Percentiles rank a stretch among this genome's conserved stretches.
Conservation (phyloP, 64 coral and sea anemone species). For the Cladopsammia gracilis region DNA sequence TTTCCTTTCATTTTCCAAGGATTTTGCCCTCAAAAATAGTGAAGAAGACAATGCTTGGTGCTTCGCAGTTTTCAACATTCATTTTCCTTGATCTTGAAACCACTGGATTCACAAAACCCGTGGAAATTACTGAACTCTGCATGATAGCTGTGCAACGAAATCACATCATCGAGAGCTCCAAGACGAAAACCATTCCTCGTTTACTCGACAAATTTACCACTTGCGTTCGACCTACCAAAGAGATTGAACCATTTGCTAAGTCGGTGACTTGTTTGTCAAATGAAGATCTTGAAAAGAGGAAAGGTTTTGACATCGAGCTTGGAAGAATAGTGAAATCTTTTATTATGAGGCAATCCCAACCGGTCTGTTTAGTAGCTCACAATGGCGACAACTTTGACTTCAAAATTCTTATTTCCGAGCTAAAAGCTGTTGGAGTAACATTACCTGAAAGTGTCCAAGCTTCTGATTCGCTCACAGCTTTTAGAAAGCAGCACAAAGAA, state of each 20-base stretch:
- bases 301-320: constrained; percentile 64
- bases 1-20: not conserved
- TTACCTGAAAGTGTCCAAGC: constrained; percentile 41
- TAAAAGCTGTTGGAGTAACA: constrained; percentile 39
- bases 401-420: constrained; percentile 72
- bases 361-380: constrained; percentile 77
- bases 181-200: constrained; percentile 64
- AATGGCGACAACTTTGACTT: constrained; percentile 79
- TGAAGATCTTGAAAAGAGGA: constrained; percentile 37
- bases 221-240: constrained; percentile 65
- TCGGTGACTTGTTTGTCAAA: constrained; percentile 60
- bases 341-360: constrained; percentile 54
- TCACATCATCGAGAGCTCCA: constrained; percentile 11
- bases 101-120: constrained; percentile 61
- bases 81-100: constrained; percentile 87
- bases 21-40: not conserved
- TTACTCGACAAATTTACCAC: constrained; percentile 76
- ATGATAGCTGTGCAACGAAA: constrained; percentile 61
- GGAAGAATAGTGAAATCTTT: constrained; percentile 59
- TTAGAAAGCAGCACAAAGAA: constrained; percentile 57
- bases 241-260: constrained; percentile 48
- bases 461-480: constrained; percentile 78
- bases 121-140: constrained; percentile 82
- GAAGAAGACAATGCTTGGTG: constrained; percentile 1
- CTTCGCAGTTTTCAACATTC: constrained; percentile 41